Evolutionary conservation across 2,797 vertebrate genomes (phyloP), one percentile per base, ranked within the genome.

Genomic region (Brachyrhaphis roseni): DNA sequence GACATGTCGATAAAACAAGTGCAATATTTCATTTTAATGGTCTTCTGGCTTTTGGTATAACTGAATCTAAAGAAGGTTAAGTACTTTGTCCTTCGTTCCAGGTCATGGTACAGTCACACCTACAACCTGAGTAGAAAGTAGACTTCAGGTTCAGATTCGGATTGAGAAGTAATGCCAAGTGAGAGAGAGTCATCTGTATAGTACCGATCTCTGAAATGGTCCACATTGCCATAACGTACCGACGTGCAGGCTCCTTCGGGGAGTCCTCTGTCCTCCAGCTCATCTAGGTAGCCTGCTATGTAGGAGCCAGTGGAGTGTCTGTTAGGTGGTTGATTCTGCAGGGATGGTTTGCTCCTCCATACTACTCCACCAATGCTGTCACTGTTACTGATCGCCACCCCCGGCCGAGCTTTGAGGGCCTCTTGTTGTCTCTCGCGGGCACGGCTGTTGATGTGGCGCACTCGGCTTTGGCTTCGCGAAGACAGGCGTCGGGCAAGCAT

Each of bases 291-390:
- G 28, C 97, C 96, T 0, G 95, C 96, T 53, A 99, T 99, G 91
- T 97, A 99, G 0, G 98, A 99, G 76, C 98, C 98, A 0, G 98
- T 99, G 6, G 98, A 99, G 86, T 99, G 98, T 79, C 98, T 96
- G 93, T 97, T 98, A 18, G 90, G 83, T 0, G 89, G 53, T 0
- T 92, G 95, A 68, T 95, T 94, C 45, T 97, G 88, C 31, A 93
- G 89, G 0, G 93, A 76, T 1, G 96, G 88, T 86, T 96, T 98
- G 92, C 91, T 96, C 70, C 98, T 95, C 23, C 98, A 92, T 55
- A 98, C 91, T 5, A 99, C 97, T 0, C 95, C 97, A 0, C 90
- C 90, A 2, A 85, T 28, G 3, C 83, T 59, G 57, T 84, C 46
- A 0, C 90, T 5, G 34, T 75, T 78, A 47, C 81, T 88, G 75